These are phyloP conservation scores for Argentina silus DNA, from an alignment of 2,797 vertebrate genomes.

Conservation along the genomic window DNA sequence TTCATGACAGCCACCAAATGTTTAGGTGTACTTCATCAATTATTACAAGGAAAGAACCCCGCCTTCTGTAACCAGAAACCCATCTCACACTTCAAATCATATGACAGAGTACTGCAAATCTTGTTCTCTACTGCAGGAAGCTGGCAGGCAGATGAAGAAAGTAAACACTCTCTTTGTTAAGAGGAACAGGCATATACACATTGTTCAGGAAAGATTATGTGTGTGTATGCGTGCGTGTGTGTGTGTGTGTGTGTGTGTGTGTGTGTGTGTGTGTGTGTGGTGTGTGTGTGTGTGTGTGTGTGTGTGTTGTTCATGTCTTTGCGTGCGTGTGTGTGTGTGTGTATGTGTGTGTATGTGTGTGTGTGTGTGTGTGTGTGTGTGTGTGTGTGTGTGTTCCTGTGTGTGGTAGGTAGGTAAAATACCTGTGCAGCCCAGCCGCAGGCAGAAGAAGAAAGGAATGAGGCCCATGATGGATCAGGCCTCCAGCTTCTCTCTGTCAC, in stretches of 20 bases:
- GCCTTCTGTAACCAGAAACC: constrained; percentile 1
- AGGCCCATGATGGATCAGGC: background rate
- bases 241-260: constrained; percentile 6
- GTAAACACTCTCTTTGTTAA: background rate
- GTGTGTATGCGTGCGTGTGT: background rate
- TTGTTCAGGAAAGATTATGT: background rate
- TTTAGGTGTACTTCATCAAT: background rate
- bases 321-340: background rate
- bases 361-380: background rate
- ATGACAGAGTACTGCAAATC: background rate
- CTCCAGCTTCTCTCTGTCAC: constrained; percentile 6
- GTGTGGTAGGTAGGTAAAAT: background rate
- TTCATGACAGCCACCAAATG: background rate
- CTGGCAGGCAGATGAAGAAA: background rate
- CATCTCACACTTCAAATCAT: background rate
- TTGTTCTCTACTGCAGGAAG: background rate
- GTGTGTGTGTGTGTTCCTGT: constrained; percentile 13
- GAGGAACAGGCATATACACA: background rate
- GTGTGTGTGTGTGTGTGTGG: background rate
- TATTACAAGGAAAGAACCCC: background rate
- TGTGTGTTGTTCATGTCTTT: background rate
- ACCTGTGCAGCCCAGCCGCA: constrained; percentile 3
- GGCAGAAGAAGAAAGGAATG: constrained; percentile 6
- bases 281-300: constrained; percentile 6
- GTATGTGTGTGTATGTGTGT: background rate